Evolutionary conservation across 2,888 invertebrate genomes (phyloP).

Genomic region (Rhagonycha fulva): DNA sequence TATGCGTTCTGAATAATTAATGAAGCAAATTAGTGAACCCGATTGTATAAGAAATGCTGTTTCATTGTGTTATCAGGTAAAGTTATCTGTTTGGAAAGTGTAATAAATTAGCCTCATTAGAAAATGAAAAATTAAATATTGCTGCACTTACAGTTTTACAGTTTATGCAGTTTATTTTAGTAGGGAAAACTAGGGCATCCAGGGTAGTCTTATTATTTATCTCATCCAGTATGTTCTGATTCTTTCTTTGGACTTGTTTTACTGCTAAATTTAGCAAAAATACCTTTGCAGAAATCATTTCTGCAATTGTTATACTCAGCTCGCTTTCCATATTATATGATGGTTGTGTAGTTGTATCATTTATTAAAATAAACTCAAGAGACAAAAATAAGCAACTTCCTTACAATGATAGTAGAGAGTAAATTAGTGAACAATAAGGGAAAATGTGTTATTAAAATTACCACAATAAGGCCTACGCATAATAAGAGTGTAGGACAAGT

Average conservation of each 20-base stretch:
- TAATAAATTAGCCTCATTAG: not conserved
- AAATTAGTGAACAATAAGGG: constrained; percentile 18
- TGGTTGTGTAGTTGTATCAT: not conserved
- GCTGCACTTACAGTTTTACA: not conserved
- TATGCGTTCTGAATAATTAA: not conserved
- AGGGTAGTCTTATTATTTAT: no score
- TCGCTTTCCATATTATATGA: not conserved
- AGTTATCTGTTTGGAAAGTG: not conserved
- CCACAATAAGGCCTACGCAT: constrained; percentile 16
- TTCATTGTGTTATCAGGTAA: not conserved
- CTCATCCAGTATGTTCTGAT: no score
- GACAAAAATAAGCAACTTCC: not conserved
- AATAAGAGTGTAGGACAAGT: constrained; percentile 17
- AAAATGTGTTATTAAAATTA: constrained; percentile 16
- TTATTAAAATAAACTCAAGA: not conserved
- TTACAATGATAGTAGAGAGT: constrained; percentile 6
- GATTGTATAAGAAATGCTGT: not conserved
- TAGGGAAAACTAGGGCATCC: no score
- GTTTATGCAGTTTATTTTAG: not conserved
- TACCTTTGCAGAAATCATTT: not conserved
- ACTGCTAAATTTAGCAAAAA: not conserved
- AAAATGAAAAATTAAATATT: not conserved
- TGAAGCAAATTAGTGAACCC: not conserved
- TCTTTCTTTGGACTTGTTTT: not conserved
- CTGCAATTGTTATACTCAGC: not conserved